Percentiles rank a stretch among this genome's conserved stretches.
Evolutionary conservation across 2,113 vertebrate species (phyloP).

Genomic region (Cephalopterus ornatus): DNA sequence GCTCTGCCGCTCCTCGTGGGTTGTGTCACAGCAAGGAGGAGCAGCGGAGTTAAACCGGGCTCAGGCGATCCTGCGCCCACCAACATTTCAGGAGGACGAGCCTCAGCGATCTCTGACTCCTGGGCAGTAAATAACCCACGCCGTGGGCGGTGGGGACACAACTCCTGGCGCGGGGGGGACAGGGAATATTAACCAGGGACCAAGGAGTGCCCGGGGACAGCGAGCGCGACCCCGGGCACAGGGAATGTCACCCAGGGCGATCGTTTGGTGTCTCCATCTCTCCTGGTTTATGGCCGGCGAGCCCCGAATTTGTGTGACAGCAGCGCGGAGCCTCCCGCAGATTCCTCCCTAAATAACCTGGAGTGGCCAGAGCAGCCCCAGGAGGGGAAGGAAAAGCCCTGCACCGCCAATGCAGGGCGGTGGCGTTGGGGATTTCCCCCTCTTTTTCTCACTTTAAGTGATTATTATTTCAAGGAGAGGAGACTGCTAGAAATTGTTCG

Average conservation of each 20-base stretch:
- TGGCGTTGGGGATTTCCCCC: background rate
- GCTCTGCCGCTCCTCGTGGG: accelerated
- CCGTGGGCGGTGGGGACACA: background rate
- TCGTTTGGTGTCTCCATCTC: background rate
- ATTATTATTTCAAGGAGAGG: background rate
- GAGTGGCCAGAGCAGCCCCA: background rate
- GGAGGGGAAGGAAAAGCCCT: background rate
- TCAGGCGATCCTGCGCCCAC: background rate
- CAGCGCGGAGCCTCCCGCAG: slow-evolving; percentile 30
- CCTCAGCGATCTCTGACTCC: background rate
- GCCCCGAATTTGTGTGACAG: slow-evolving; percentile 51
- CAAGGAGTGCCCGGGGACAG: background rate
- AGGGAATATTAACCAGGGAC: no score
- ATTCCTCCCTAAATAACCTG: slow-evolving; percentile 47
- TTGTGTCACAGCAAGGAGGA: background rate
- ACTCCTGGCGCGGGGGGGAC: background rate
- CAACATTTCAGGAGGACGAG: background rate
- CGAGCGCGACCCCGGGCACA: background rate
- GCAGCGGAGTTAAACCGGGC: background rate
- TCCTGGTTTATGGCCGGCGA: slow-evolving; percentile 23
- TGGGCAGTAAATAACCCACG: background rate
- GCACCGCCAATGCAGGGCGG: background rate
- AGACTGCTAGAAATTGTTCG: background rate
- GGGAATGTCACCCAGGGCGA: background rate
- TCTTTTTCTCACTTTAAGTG: background rate